phyloP scores from a whole-genome alignment of 2,888 invertebrate species.

The Caenorhabditis sulstoni region DNA sequence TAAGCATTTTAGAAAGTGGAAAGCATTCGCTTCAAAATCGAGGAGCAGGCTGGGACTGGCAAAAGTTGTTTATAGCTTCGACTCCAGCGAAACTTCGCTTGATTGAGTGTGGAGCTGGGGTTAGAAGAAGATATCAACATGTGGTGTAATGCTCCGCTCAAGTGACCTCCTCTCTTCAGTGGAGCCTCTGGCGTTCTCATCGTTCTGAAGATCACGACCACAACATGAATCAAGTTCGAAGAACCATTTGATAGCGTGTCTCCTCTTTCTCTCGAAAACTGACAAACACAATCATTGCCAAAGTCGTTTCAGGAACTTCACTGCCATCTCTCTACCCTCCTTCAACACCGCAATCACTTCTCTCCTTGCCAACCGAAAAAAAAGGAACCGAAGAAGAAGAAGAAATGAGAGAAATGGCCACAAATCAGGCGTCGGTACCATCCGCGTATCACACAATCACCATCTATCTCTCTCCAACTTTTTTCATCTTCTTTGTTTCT shows the following conservation, averaged over 20 bases:
- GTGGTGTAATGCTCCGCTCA: not conserved
- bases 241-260: constrained; percentile 37
- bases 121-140: not conserved
- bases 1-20: constrained; percentile 5
- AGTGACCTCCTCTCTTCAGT: not conserved
- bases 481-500: constrained; percentile 52
- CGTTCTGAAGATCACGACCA: constrained; percentile 3
- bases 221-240: constrained; percentile 29
- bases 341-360: constrained; percentile 1
- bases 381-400: not conserved
- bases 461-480: constrained; percentile 35
- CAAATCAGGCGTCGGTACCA: constrained; percentile 43
- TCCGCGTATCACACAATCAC: constrained; percentile 49
- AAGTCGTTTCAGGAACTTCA: constrained; percentile 54
- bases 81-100: not conserved
- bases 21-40: no score
- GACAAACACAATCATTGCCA: constrained; percentile 51
- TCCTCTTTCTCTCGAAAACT: constrained; percentile 30
- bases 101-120: not conserved
- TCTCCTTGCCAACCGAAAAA: constrained; percentile 38
- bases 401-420: constrained; percentile 48
- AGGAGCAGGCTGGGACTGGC: not conserved
- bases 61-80: constrained; percentile 22
- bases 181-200: not conserved
- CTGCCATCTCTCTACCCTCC: constrained; percentile 29